A percentile compares a stretch with the other conserved stretches of the same genome.
phyloP scores from a whole-genome alignment of 2,888 invertebrate species.

The Yponomeuta plumbellus region DNA sequence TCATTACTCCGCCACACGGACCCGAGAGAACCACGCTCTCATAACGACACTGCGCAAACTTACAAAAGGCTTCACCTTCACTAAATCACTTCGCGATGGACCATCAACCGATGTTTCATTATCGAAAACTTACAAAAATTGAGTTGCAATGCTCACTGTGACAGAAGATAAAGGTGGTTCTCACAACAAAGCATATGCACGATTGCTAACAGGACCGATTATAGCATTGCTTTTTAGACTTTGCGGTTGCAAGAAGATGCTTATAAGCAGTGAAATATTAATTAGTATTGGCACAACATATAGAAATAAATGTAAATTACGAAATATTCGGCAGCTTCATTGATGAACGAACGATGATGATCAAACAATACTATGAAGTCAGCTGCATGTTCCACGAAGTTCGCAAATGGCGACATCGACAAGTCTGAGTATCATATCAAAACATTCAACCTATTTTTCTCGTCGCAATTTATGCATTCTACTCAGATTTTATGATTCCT shows the following conservation, averaged over 20 bases:
- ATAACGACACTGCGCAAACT: slow-evolving; percentile 62
- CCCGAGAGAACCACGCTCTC: slow-evolving; percentile 57
- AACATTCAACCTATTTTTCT: not conserved
- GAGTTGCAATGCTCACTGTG: slow-evolving; percentile 63
- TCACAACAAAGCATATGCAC: slow-evolving; percentile 76
- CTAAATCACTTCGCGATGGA: slow-evolving; percentile 44
- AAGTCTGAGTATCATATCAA: not conserved
- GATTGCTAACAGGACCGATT: slow-evolving; percentile 57
- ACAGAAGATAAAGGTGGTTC: slow-evolving; percentile 76
- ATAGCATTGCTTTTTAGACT: slow-evolving; percentile 41
- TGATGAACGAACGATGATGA: slow-evolving; percentile 53
- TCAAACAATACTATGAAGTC: slow-evolving; percentile 57
- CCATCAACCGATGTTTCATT: slow-evolving; percentile 65
- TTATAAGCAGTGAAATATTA: slow-evolving; percentile 43
- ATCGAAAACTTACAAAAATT: slow-evolving; percentile 51
- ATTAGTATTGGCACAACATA: slow-evolving; percentile 58
- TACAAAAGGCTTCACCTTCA: slow-evolving; percentile 33
- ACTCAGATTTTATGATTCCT: no score
- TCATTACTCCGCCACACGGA: slow-evolving; percentile 57
- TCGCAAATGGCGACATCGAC: slow-evolving; percentile 43
- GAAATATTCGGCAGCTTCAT: slow-evolving; percentile 68
- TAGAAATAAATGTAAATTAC: slow-evolving; percentile 52
- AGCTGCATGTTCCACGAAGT: slow-evolving; percentile 40
- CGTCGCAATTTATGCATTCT: no score
- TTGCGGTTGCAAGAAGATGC: slow-evolving; percentile 36